These are phyloP conservation scores for Hippocampus abdominalis DNA, from an alignment of 2,113 vertebrate genomes.

Conservation along the genomic window DNA sequence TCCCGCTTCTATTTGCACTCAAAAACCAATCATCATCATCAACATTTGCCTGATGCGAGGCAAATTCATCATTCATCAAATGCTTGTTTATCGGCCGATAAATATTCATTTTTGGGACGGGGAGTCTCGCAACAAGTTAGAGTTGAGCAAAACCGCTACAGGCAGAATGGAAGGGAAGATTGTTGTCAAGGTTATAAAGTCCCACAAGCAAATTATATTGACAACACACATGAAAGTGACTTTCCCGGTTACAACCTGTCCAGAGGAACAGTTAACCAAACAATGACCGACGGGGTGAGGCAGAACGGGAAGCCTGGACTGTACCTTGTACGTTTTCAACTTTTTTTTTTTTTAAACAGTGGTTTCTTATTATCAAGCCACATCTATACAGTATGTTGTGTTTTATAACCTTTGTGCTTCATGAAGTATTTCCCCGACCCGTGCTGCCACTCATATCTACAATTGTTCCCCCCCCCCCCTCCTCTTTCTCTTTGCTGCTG, in stretches of 20 bases:
- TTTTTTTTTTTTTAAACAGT: no score
- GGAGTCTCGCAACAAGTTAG: background rate
- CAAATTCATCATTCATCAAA: slow-evolving; percentile 6
- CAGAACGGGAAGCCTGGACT: no score
- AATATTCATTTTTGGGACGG: slow-evolving; percentile 35
- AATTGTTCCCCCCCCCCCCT: slow-evolving; percentile 32
- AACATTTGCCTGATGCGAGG: slow-evolving; percentile 18
- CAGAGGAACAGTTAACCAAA: no score
- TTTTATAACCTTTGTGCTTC: slow-evolving; percentile 15
- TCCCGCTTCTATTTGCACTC: slow-evolving; percentile 49
- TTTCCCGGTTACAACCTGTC: no score
- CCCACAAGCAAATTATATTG: background rate
- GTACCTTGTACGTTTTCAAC: no score
- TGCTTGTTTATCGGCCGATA: slow-evolving; percentile 12
- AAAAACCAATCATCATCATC: slow-evolving; percentile 60
- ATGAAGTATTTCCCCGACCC: background rate
- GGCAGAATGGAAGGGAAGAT: background rate
- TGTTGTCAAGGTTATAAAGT: background rate
- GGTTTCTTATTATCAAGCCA: background rate
- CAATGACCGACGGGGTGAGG: no score
- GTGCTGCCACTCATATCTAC: slow-evolving; percentile 20
- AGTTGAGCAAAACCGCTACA: slow-evolving; percentile 16
- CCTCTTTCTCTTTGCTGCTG: slow-evolving; percentile 34
- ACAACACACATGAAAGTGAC: no score
- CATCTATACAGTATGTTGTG: slow-evolving; percentile 9